Evolutionary conservation across 2,797 vertebrate genomes (phyloP), one percentile per base, ranked within the genome.

Genomic region (Bovichtus diacanthus): DNA sequence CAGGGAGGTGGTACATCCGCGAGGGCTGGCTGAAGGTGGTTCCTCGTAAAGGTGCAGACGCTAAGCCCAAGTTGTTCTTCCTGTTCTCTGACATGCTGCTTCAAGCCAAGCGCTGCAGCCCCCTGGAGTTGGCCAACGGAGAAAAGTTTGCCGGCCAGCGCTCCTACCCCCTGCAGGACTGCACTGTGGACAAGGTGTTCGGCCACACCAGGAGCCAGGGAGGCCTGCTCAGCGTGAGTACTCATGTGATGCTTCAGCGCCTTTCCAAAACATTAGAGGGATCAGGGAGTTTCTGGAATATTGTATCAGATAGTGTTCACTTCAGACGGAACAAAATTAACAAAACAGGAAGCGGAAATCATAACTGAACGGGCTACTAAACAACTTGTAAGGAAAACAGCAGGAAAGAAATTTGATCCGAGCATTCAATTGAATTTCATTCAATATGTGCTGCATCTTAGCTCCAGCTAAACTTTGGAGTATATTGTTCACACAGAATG

Each of bases 141-240:
- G 92, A 95, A 86, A 96, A 93, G 89, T 94, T 96, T 75, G 73
- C 38, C 0, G 91, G 93, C 79, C 92, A 84, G 87, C 85, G 76
- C 12, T 86, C 92, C 54, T 95, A 85, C 86, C 94, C 92, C n/a
- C 87, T 95, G 83, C 88, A 85, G 66, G 92, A 93, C 66, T 90
- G 88, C 74, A 80, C 76, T 5, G 80, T 94, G 85, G 95, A 96
- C 88, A 89, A 96, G 95, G 94, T 95, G 85, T 96, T 96, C 54
- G 95, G 96, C 76, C 95, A 95, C 87, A 93, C 93, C 75, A 88
- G 88, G 88, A 96, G 95, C 89, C 93, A 91, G 70, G 92, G 94
- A 67, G 94, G 94, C 31, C 94, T 96, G 16, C 70, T 95, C 80
- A 96, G 94, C n/a, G 82, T 94, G 84, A 90, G 31, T 41, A 3